These are phyloP conservation scores for Charina bottae DNA, from an alignment of 2,113 vertebrate species.

Conservation along the genomic window DNA sequence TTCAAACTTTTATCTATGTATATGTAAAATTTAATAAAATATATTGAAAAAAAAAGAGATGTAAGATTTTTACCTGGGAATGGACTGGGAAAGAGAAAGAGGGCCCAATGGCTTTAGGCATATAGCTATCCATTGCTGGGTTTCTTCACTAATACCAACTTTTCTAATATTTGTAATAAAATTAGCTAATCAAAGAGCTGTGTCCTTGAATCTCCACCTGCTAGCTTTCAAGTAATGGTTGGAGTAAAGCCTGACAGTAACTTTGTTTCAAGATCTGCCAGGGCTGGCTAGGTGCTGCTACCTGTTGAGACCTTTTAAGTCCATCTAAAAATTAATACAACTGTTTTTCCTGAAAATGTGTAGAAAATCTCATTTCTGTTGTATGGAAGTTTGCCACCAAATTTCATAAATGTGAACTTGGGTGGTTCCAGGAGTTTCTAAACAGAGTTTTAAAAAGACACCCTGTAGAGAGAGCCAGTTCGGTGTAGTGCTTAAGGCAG, in stretches of 20 bases:
- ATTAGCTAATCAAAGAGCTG: neutral
- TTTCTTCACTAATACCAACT: neutral
- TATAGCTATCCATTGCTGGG: neutral
- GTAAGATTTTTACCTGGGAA: neutral
- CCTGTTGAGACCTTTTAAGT: neutral
- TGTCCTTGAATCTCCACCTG: neutral
- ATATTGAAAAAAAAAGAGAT: neutral
- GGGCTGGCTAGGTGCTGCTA: neutral
- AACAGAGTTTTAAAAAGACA: neutral
- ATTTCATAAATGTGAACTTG: neutral
- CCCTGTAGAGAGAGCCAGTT: too few relatives aligned
- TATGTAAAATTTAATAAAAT: too few relatives aligned
- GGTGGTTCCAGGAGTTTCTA: neutral
- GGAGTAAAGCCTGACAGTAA: neutral
- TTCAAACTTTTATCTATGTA: too few relatives aligned
- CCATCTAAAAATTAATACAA: neutral
- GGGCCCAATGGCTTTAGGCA: neutral
- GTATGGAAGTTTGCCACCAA: neutral
- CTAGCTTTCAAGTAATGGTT: neutral
- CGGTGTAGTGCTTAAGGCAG: too few relatives aligned
- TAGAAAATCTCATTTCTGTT: neutral
- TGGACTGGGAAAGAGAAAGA: neutral
- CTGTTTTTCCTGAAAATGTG: neutral
- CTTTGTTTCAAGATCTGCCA: neutral
- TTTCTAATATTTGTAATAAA: neutral